These are phyloP conservation scores for Megathymus violae DNA, from an alignment of 1,140 invertebrate species.

Conservation along the genomic window DNA sequence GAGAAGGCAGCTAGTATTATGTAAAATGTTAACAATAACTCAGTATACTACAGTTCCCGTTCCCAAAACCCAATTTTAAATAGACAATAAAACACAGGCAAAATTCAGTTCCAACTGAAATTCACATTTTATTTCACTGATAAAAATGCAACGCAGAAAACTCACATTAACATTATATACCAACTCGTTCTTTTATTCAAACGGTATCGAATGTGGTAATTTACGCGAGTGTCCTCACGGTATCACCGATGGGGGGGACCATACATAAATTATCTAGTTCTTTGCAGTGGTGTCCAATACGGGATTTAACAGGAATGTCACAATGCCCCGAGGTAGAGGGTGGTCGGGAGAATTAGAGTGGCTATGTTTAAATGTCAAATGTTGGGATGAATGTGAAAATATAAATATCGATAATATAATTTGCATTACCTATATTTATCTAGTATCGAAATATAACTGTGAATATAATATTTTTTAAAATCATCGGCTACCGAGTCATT, in stretches of 20 bases:
- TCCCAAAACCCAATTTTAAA: slow-evolving; percentile 6
- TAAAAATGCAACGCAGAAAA: slow-evolving; percentile 25
- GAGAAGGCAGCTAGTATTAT: too few species aligned
- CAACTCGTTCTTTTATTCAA: slow-evolving; percentile 26
- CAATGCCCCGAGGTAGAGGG: slow-evolving; percentile 27
- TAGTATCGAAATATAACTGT: too few species aligned
- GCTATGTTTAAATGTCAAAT: too few species aligned
- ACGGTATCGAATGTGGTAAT: slow-evolving; percentile 32
- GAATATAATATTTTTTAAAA: too few species aligned
- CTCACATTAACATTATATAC: slow-evolving; percentile 31
- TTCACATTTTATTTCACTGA: slow-evolving; percentile 14
- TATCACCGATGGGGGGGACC: slow-evolving; percentile 30
- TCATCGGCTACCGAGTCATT: too few species aligned
- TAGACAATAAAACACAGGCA: slow-evolving; percentile 14
- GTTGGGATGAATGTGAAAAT: too few species aligned
- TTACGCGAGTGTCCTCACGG: slow-evolving; percentile 31
- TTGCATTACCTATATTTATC: too few species aligned
- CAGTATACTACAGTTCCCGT: not conserved
- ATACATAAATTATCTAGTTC: slow-evolving; percentile 52
- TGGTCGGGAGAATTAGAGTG: slow-evolving; percentile 12
- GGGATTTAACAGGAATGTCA: slow-evolving; percentile 47
- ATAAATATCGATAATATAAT: too few species aligned
- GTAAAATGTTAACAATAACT: not conserved
- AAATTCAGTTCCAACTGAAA: slow-evolving; percentile 17
- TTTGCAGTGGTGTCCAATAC: slow-evolving; percentile 43